These are phyloP conservation scores for Epizoanthus fatuus DNA, from an alignment of 92 coral and sea anemone genomes.

Conservation along the genomic window DNA sequence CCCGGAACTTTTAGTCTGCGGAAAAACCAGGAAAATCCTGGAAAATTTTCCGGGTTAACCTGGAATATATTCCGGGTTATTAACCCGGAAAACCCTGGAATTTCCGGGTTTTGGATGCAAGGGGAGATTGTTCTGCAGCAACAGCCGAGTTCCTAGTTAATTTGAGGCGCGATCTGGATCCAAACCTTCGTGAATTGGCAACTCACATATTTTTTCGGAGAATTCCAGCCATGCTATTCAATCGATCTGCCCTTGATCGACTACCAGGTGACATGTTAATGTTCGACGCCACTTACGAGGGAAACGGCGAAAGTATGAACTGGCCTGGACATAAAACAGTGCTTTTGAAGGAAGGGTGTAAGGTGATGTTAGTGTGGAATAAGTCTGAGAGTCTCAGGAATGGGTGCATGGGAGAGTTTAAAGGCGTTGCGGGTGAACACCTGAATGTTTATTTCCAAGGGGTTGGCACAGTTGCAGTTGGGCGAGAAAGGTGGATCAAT, in stretches of 20 bases:
- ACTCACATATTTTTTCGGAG: neutral
- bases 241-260: neutral
- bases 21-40: no score
- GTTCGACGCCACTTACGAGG: constrained; percentile 21
- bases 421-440: neutral
- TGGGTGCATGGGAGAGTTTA: constrained; percentile 5
- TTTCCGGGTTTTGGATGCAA: no score
- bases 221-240: neutral
- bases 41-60: no score
- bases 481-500: constrained; percentile 8
- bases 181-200: neutral
- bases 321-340: constrained; percentile 12
- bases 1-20: no score
- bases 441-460: neutral
- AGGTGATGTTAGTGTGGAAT: constrained; percentile 30
- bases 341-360: constrained; percentile 16
- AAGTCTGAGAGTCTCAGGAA: neutral
- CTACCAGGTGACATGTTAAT: neutral
- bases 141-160: neutral
- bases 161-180: neutral
- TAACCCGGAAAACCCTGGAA: no score
- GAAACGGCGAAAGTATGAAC: constrained; percentile 10
- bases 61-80: no score
- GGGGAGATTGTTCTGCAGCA: no score
- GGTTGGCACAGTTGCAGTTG: constrained; percentile 4